Base-by-base conservation (phyloP, 2,113 vertebrate species). In the Pedionomus torquatus region DNA sequence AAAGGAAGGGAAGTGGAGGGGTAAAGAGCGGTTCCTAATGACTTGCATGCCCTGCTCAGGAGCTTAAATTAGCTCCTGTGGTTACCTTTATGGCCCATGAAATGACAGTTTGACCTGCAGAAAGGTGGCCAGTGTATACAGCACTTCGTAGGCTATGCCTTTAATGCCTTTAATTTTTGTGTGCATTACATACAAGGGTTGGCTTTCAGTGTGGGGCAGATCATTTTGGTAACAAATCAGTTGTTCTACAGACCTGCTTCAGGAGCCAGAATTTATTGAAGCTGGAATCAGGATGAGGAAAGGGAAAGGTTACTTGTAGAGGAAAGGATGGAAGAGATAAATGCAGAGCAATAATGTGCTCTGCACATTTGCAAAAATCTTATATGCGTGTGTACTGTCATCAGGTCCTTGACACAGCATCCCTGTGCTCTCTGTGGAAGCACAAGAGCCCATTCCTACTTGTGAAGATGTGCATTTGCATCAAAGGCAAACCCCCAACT, bases 31-130 rank as follows among this genome's bases (percentile, higher is more conserved):
- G 35, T 44, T 88, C 54, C 49, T 83, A 61, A 61, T 86, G n/a
- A 63, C 43, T 84, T 28, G 7, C 25, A 3, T 68, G 57, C 20
- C 43, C 60, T 3, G 0, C 66, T 91, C 60, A 78, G 43, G 66
- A 52, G 60, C 43, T 84, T 94, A 75, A 64, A 83, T 91, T 78
- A 55, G 21, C 37, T 91, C 24, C 35, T 60, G 33, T 3, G 20
- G 80, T 92, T 96, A 78, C 57, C 80, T 75, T 83, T 70, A 17
- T 30, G 71, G 51, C 25, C 64, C 60, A 25, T 51, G 6, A 90
- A 92, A 89, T 51, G 60, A 78, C 48, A 75, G 92, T 92, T 89
- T 94, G 69, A 94, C 89, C 83, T 87, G 44, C 20, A 55, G 60
- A 51, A 89, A 89, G 13, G 65, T 75, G 17, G 20, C 13, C 6